Evolutionary conservation across 2,888 invertebrate species (phyloP).

Genomic region (Campopleginae sp.): DNA sequence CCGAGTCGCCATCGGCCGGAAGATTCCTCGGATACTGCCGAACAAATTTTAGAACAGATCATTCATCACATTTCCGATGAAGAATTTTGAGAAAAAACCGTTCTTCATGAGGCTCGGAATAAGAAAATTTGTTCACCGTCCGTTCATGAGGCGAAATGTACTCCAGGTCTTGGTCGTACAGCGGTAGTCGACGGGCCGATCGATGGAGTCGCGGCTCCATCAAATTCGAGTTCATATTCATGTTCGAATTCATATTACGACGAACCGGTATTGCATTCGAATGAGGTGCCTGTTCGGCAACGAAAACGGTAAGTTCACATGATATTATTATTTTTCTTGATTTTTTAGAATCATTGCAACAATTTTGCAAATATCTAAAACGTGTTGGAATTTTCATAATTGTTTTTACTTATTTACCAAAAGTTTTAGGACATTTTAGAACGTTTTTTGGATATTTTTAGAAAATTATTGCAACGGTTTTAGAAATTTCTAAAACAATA

Average conservation of each 20-base stretch:
- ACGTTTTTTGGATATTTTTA: neutral
- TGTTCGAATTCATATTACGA: neutral
- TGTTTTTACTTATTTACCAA: neutral
- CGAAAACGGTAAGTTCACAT: neutral
- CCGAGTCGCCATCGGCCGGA: neutral
- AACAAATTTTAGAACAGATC: neutral
- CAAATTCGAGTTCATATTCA: neutral
- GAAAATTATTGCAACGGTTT: neutral
- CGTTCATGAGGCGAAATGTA: no score
- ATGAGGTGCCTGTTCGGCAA: neutral
- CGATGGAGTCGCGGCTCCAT: neutral
- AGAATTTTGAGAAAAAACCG: neutral
- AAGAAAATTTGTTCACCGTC: neutral
- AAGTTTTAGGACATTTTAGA: neutral
- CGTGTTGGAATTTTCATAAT: neutral
- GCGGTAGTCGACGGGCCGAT: no score
- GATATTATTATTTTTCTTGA: neutral
- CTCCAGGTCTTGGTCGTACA: neutral
- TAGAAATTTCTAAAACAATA: no score
- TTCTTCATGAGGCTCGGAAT: neutral
- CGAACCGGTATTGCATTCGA: neutral
- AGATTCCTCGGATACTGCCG: neutral
- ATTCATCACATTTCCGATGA: neutral
- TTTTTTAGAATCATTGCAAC: constrained; percentile 4
- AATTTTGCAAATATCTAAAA: neutral